Base-by-base conservation (phyloP, 37 sponge, comb jelly and placozoan genomes). In the Theonella swinhoei region DNA sequence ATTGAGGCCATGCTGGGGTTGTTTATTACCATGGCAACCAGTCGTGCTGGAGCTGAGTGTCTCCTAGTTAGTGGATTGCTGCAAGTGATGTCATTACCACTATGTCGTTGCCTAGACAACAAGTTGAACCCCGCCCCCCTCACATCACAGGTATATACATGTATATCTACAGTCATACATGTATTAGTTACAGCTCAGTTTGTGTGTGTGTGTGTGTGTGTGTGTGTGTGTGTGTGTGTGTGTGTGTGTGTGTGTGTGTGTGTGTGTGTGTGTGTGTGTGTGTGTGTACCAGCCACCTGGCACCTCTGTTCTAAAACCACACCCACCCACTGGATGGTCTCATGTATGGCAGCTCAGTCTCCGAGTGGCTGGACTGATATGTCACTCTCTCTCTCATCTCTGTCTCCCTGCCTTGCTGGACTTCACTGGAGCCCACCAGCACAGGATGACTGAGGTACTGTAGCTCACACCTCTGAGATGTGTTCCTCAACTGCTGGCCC, bases 301-400 rank as follows among this genome's bases (percentile, higher is more conserved):
- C 54, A 47, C 54, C 54, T 14, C 54, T 17, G 54, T 47, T 47
- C 54, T 47, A 14, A 47, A 47, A 14, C 54, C 54, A 74, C 38
- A 20, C 26, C 69, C 71, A 30, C 73, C 73, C 28, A 22, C 38
- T 26, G 30, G 81, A 31, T 85, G 85, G 89, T 19, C 35, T 0
- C 34, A 37, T 39, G 54, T 89, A 19, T 93, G 93, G 93, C 79
- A 69, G 60, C 31, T 79, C 30, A 70, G 62, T 0, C 79, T 93
- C 11, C 54, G 54, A 47, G 54, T 47, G 14, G 54, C 54, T 47
- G 54, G 54, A 17, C 54, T 47, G 11, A 47, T 47, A 14, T 47
- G 54, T 5, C 34, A 68, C 69, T 32, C 34, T 33, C 14, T 4
- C 34, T 68, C 30, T 29, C 31, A 5, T 33, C 69, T 33, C 69